Base-by-base conservation (phyloP, 2,113 vertebrate genomes). In the Petroica traversi region DNA sequence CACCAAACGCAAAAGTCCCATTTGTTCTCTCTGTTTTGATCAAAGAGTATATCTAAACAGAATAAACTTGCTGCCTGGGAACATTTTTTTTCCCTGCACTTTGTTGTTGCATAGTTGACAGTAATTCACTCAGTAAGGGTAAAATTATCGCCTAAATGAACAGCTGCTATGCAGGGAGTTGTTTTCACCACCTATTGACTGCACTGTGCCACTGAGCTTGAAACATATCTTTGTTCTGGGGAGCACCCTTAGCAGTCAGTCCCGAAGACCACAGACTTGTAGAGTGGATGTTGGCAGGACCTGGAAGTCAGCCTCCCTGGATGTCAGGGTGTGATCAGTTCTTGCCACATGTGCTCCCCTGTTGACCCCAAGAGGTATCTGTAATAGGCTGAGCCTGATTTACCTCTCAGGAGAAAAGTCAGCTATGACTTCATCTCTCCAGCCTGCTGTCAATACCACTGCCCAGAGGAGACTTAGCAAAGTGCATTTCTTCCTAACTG, bases 1-100 rank as follows among this genome's bases (percentile, higher is more conserved):
- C 77, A 95, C 94, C 85, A 94, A 91, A 80, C 0, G 0, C 55
- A 24, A 36, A 88, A 93, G 40, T 73, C 78, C 75, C 69, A 80
- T 95, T 92, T 94, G 64, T 91, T 96, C 93, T 80, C 61, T 94
- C 61, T 94, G 69, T 96, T 93, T 85, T 94, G 89, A 94, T 95
- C 89, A 89, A 77, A 93, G 91, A 74, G 55, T 94, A 3, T 85
- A 87, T 89, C 49, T 69, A 58, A 96, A 84, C 52, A 49, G 90
- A 85, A 61, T 78, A 95, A 97, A 93, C 62, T 78, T 71, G 74
- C 92, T 88, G 49, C 86, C 76, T 80, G 77, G 81, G 78, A 81
- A 69, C 83, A 40, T 61, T 72, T 89, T 19, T 23, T 87, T 59
- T 1, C 1, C 19, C 26, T 82, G 31, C 48, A n/a, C 89, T 88